These are phyloP conservation scores for Hippocampus kuda DNA, from an alignment of 2,797 vertebrate genomes.

Conservation along the genomic window DNA sequence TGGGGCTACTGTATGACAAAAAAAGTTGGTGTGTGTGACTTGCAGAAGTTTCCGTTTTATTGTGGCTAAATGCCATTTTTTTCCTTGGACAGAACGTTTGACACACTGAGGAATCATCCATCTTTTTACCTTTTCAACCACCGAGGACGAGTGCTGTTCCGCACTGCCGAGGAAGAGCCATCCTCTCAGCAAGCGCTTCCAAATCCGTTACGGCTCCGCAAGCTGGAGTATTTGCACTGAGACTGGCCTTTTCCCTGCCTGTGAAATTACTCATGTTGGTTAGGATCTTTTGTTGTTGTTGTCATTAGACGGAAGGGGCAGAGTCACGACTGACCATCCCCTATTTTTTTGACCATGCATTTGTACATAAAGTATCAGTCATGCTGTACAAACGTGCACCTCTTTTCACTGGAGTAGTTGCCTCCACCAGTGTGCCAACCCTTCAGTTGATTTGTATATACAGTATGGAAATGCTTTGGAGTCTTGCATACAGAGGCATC, in stretches of 20 bases:
- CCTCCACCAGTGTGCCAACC: conserved; percentile 69
- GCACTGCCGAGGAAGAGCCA: conserved; percentile 72
- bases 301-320: conserved; percentile 62
- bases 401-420: conserved; percentile 52
- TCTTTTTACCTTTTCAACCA: conserved; percentile 99
- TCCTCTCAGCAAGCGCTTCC: conserved; percentile 74
- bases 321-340: conserved; percentile 36
- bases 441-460: conserved; percentile 61
- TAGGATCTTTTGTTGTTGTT: conserved; percentile 56
- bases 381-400: conserved; percentile 59
- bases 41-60: too few relatives aligned
- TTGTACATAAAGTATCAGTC: conserved; percentile 62
- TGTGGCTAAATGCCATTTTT: background rate
- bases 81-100: conserved; percentile 77
- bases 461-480: conserved; percentile 51
- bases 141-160: conserved; percentile 85
- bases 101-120: conserved; percentile 94
- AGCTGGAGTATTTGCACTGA: conserved; percentile 90
- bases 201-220: conserved; percentile 85
- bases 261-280: conserved; percentile 51
- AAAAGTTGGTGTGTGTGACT: too few relatives aligned
- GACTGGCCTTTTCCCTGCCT: conserved; percentile 66
- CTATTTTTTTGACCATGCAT: conserved; percentile 70
- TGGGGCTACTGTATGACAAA: too few relatives aligned
- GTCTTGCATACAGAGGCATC: conserved; percentile 55